Percentiles rank a stretch among this genome's conserved stretches.
Conservation (phyloP, 2,888 invertebrate genomes). For the Dolichomitus sp. region DNA sequence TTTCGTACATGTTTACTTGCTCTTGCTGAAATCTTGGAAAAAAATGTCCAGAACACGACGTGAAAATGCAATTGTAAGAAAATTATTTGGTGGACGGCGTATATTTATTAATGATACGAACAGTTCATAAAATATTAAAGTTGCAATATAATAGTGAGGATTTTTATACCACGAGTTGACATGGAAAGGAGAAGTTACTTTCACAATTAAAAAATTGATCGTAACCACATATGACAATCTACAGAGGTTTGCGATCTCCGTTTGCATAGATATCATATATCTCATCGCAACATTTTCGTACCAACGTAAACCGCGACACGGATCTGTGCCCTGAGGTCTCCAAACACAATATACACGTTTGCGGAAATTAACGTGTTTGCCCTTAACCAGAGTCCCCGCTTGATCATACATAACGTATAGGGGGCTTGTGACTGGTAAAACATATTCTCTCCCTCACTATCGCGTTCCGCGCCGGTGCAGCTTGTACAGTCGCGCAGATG, state of each 20-base stretch:
- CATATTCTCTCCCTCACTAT: slow-evolving; percentile 15
- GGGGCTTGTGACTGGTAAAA: slow-evolving; percentile 13
- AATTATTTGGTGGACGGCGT: too few species aligned
- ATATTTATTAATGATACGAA: too few species aligned
- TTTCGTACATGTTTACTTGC: not conserved
- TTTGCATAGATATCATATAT: not conserved
- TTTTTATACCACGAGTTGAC: too few species aligned
- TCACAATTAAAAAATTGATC: not conserved
- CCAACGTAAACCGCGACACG: slow-evolving; percentile 17
- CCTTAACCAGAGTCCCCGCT: slow-evolving; percentile 21
- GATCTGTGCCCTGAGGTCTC: slow-evolving; percentile 19
- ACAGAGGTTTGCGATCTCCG: not conserved
- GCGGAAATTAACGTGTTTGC: slow-evolving; percentile 43
- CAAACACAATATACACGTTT: slow-evolving; percentile 2
- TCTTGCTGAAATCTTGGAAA: not conserved
- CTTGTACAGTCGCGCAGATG: not conserved
- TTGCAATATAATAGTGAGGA: too few species aligned
- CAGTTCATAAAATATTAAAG: too few species aligned
- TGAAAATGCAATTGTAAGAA: not conserved
- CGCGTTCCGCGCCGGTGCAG: not conserved
- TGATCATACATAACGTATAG: slow-evolving; percentile 28
- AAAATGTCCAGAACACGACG: not conserved
- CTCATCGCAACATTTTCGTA: slow-evolving; percentile 3
- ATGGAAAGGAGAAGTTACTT: too few species aligned
- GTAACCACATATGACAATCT: not conserved